A percentile compares a stretch with the other conserved stretches of the same genome.
Conservation (phyloP, 2,888 invertebrate species). For the Isoperla grammatica region DNA sequence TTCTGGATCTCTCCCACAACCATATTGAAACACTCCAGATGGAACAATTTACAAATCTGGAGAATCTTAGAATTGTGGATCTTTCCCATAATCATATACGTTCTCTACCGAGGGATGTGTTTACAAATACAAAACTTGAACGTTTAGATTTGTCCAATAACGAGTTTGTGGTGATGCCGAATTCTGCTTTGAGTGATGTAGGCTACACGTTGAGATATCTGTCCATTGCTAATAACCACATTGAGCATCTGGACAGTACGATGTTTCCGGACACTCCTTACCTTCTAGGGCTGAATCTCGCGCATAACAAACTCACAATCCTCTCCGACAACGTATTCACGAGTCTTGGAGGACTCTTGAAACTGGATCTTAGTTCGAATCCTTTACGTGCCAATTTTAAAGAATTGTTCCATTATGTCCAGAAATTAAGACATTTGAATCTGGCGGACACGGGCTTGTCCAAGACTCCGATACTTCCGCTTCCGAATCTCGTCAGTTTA, state of each 20-base stretch:
- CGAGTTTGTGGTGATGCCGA: conserved; percentile 72
- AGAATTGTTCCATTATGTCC: conserved; percentile 81
- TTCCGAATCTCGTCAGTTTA: conserved; percentile 70
- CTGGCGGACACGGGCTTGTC: conserved; percentile 72
- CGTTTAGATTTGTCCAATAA: conserved; percentile 75
- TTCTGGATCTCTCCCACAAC: conserved; percentile 73
- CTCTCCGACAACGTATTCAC: conserved; percentile 85
- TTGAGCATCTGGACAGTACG: conserved; percentile 82
- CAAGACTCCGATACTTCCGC: conserved; percentile 65
- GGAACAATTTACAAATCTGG: conserved; percentile 73
- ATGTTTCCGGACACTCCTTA: conserved; percentile 80
- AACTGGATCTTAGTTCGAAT: conserved; percentile 75
- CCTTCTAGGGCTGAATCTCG: conserved; percentile 69
- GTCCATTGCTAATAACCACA: conserved; percentile 69
- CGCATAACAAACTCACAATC: conserved; percentile 74
- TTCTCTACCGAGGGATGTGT: conserved; percentile 69
- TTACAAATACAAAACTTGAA: conserved; percentile 72
- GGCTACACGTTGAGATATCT: conserved; percentile 73
- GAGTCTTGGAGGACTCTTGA: conserved; percentile 69
- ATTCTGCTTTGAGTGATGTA: conserved; percentile 68
- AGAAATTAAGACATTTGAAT: conserved; percentile 69
- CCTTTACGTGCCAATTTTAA: conserved; percentile 78
- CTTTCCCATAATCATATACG: conserved; percentile 66
- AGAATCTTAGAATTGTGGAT: conserved; percentile 66
- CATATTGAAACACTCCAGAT: conserved; percentile 68